Percentiles rank a stretch among this genome's conserved stretches.
Evolutionary conservation across 2,797 vertebrate genomes (phyloP).

Genomic region (Thamnophis elegans): DNA sequence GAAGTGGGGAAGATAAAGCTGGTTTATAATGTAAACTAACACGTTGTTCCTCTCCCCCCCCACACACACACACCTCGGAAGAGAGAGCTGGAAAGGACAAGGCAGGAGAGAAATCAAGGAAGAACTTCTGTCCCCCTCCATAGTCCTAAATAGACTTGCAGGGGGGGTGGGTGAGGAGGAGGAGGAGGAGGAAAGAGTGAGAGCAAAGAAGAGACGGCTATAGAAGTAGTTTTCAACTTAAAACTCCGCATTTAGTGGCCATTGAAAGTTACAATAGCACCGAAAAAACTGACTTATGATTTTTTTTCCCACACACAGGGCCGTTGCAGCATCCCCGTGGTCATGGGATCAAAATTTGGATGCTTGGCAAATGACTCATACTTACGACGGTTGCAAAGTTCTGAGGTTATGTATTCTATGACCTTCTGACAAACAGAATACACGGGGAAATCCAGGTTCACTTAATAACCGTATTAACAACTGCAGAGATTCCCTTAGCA

Average conservation of each 20-base stretch:
- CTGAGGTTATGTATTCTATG: neutral
- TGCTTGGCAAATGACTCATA: neutral
- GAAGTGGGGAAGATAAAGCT: conserved; percentile 17
- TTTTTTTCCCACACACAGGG: neutral
- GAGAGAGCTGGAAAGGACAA: neutral
- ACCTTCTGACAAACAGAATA: neutral
- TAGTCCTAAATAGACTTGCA: conserved; percentile 9
- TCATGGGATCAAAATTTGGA: neutral
- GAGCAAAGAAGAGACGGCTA: too few species aligned
- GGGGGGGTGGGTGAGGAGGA: neutral
- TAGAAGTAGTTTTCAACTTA: neutral
- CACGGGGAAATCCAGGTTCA: neutral
- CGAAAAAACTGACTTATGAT: neutral
- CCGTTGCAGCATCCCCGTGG: neutral
- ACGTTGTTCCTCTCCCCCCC: neutral
- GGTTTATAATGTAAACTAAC: conserved; percentile 53
- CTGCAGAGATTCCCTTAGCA: neutral
- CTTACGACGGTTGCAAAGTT: neutral
- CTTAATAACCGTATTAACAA: neutral
- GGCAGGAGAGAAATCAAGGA: conserved; percentile 4
- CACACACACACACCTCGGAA: too few species aligned
- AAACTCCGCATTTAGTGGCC: neutral
- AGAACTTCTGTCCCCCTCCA: neutral
- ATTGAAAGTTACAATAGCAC: neutral
- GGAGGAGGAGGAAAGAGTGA: neutral